Evolutionary conservation across 1,140 invertebrate species (phyloP), one percentile per base, ranked within the genome.

Genomic region (Aphidius ervi): DNA sequence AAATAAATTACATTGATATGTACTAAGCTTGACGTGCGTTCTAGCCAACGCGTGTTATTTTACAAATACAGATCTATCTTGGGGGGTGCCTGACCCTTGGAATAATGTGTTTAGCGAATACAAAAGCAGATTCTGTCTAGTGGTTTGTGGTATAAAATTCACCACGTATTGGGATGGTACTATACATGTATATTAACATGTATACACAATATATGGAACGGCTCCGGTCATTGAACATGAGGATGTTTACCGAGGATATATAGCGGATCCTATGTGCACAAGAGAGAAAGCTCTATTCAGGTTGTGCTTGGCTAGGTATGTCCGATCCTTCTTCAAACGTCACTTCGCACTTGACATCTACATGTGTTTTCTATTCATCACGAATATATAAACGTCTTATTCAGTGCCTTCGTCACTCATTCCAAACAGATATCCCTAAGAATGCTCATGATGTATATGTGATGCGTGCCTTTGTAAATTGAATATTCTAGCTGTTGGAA

Each of bases 351-450:
- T 41, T 63, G 62, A 62, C 67, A 73, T 74, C 68, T 74, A 74
- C 75, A 75, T 76, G 74, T 74, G 72, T 71, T 76, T 76, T 75
- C 74, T 69, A 76, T 77, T 75, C 70, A 69, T 68, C 68, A n/a
- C 52, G 23, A 47, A 53, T 60, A 59, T 48, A 42, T 37, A 42
- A 50, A 39, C 46, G 47, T 48, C 63, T 59, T 63, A 56, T 63
- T 56, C 58, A 50, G 41, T 61, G 42, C 55, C 59, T 56, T 60
- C 58, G 54, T 59, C 58, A 49, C 42, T 48, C 37, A 23, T 52
- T 39, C 6, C 20, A 7, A 0, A 1, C 31, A 31, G n/a, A n/a
- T 39, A 54, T 37, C 16, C 4, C 42, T 42, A 10, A n/a, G 37
- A 39, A 39, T 37, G 10, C 40, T 54, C 4, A 23, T 10, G 49